These are phyloP conservation scores for Brachypodius melanocephalos DNA, from an alignment of 2,113 vertebrate species.

Conservation along the genomic window DNA sequence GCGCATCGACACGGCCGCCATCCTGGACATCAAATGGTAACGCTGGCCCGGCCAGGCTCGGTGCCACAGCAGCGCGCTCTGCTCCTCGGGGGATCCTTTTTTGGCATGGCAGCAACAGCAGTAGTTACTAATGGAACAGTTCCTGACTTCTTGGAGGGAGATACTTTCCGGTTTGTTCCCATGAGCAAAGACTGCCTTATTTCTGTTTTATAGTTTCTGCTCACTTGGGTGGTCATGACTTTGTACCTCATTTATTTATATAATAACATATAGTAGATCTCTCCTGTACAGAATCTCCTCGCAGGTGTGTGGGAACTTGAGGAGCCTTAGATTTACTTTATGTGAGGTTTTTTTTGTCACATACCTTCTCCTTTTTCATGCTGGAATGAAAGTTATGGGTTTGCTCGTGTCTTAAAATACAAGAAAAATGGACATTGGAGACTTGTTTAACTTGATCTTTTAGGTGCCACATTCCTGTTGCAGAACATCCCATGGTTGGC, in stretches of 20 bases:
- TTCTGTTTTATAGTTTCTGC: neutral
- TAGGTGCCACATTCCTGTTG: constrained; percentile 87
- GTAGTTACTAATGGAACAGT: neutral
- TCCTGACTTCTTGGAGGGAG: neutral
- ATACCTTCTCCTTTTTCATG: neutral
- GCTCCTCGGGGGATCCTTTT: neutral
- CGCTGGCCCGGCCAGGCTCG: rapidly evolving
- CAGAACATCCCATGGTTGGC: constrained; percentile 77
- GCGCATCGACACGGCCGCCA: constrained; percentile 81
- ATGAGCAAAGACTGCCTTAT: neutral
- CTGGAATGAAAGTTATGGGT: neutral
- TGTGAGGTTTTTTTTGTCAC: neutral
- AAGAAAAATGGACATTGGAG: neutral
- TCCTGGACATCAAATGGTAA: constrained; percentile 93
- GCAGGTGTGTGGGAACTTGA: neutral
- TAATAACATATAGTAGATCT: neutral
- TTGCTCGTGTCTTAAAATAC: neutral
- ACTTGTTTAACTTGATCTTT: neutral
- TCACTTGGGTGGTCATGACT: neutral
- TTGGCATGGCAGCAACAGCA: neutral
- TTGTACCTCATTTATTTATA: neutral
- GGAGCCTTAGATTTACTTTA: neutral
- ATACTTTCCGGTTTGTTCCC: neutral
- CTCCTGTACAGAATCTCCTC: neutral
- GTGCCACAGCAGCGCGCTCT: rapidly evolving